These are phyloP conservation scores for Diarsia mendica DNA, from an alignment of 2,888 invertebrate species.

Conservation along the genomic window DNA sequence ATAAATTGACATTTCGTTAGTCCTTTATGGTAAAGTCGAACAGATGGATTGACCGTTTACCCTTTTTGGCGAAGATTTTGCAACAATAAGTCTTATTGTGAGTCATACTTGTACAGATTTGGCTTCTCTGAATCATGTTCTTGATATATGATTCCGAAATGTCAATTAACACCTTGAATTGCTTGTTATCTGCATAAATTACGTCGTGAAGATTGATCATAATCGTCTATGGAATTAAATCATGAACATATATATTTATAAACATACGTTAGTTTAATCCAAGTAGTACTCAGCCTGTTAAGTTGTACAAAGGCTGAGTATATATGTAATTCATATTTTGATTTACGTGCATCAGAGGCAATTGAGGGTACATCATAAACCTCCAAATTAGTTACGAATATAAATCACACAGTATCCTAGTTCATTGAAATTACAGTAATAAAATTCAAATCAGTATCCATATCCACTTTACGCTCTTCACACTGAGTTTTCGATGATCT, in stretches of 20 bases:
- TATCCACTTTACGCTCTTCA: constrained; percentile 34
- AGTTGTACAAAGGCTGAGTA: background rate
- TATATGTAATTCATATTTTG: constrained; percentile 28
- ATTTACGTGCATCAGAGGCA: constrained; percentile 12
- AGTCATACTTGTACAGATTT: constrained; percentile 28
- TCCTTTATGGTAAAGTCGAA: constrained; percentile 66
- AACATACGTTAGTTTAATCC: background rate
- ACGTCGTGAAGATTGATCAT: background rate
- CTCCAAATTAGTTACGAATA: constrained; percentile 43
- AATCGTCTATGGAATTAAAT: constrained; percentile 15
- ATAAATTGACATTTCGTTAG: constrained; percentile 73
- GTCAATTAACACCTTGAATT: constrained; percentile 18
- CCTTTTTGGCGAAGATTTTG: constrained; percentile 56
- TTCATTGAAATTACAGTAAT: constrained; percentile 58
- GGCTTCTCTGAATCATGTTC: constrained; percentile 12
- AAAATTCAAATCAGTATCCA: constrained; percentile 54
- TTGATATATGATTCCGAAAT: constrained; percentile 10
- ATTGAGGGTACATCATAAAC: constrained; percentile 28
- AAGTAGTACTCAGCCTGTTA: background rate
- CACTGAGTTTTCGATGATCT: constrained; percentile 7
- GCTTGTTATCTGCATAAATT: constrained; percentile 17
- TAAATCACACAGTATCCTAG: constrained; percentile 38
- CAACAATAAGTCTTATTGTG: constrained; percentile 51
- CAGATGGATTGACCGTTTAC: constrained; percentile 54
- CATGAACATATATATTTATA: too few species aligned